Percentiles rank a stretch among this genome's conserved stretches.
Conservation (phyloP, 2,888 invertebrate species). For the Myopa testacea region DNA sequence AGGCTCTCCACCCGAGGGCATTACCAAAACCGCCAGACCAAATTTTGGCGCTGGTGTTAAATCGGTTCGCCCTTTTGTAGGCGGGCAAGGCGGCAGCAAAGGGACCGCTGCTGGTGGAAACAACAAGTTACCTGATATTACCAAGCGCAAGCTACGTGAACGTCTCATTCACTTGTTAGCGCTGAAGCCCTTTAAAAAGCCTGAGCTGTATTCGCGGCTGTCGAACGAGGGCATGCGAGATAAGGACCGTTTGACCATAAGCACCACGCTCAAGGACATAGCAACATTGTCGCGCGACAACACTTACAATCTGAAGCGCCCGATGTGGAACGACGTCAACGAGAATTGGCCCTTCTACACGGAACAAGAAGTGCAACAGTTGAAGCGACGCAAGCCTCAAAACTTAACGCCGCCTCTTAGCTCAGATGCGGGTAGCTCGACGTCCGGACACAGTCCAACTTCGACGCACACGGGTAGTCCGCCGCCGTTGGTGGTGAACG, state of each 20-base stretch:
- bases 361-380: constrained; percentile 87
- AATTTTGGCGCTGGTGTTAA: constrained; percentile 37
- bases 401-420: constrained; percentile 90
- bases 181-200: constrained; percentile 92
- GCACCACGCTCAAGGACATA: constrained; percentile 83
- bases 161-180: constrained; percentile 94
- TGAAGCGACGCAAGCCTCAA: constrained; percentile 92
- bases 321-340: constrained; percentile 92
- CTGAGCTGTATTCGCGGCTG: constrained; percentile 86
- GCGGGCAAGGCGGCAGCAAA: constrained; percentile 38
- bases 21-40: constrained; percentile 46
- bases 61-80: constrained; percentile 37
- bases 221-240: constrained; percentile 89
- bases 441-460: constrained; percentile 83
- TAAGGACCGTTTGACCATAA: constrained; percentile 81
- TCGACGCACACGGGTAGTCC: constrained; percentile 81
- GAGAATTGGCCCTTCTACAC: constrained; percentile 95
- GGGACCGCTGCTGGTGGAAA: constrained; percentile 33
- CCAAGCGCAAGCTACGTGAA: constrained; percentile 77
- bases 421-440: constrained; percentile 82
- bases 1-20: constrained; percentile 46
- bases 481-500: constrained; percentile 70
- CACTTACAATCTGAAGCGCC: constrained; percentile 86
- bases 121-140: constrained; percentile 63
- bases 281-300: constrained; percentile 84